A percentile compares a stretch with the other conserved stretches of the same genome.
Conservation (phyloP, 2,888 invertebrate species). For the Drosophila subsilvestris region DNA sequence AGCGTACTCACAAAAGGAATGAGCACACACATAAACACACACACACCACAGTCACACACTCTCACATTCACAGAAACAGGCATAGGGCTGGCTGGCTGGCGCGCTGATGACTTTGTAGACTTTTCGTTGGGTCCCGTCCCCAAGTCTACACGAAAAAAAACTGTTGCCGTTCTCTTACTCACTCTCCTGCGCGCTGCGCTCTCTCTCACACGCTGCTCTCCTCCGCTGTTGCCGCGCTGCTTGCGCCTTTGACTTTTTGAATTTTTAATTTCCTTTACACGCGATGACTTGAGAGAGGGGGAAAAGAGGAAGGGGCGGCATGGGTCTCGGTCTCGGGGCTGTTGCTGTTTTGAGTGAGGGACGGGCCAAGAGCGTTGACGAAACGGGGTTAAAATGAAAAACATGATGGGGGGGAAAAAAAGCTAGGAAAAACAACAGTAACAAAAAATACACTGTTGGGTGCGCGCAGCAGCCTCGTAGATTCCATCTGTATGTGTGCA, state of each 20-base stretch:
- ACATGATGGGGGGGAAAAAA: conserved; percentile 66
- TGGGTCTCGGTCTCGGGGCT: conserved; percentile 8
- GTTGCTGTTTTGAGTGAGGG: conserved; percentile 28
- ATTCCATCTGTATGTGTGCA: conserved; percentile 20
- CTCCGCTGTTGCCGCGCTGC: conserved; percentile 46
- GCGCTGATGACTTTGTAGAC: conserved; percentile 36
- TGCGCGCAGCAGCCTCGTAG: conserved; percentile 57
- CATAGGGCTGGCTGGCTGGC: conserved; percentile 33
- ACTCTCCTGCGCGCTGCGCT: conserved; percentile 16
- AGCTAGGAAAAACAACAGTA: conserved; percentile 62
- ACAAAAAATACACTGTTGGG: conserved; percentile 53
- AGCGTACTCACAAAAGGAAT: conserved; percentile 70
- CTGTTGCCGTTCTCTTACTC: conserved; percentile 14
- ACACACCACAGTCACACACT: conserved; percentile 9
- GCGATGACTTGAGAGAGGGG: conserved; percentile 45
- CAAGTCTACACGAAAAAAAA: conserved; percentile 60
- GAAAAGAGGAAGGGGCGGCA: conserved; percentile 18
- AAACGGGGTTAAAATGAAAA: conserved; percentile 79
- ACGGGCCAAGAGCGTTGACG: conserved; percentile 67
- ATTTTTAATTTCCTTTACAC: conserved; percentile 78
- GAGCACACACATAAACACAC: conserved; percentile 40
- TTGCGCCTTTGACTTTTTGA: conserved; percentile 79
- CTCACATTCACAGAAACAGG: conserved; percentile 24
- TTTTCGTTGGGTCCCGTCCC: conserved; percentile 62
- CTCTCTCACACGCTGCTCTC: conserved; percentile 38